Evolutionary conservation across 2,797 vertebrate species (phyloP).

Genomic region (Micromesistius poutassou): DNA sequence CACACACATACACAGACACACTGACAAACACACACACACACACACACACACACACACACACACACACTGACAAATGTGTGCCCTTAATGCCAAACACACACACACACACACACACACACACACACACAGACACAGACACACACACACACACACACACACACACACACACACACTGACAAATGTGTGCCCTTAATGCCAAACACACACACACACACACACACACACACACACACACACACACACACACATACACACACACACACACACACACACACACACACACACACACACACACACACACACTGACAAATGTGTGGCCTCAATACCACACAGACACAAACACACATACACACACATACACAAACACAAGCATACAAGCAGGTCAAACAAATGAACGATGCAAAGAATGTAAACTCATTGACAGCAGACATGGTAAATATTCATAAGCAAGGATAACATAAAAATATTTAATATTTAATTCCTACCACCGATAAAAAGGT

Average conservation of each 20-base stretch:
- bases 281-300: no score
- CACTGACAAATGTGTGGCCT: not conserved
- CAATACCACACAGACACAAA: constrained; percentile 11
- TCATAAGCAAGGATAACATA: constrained; percentile 1
- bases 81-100: constrained; percentile 4
- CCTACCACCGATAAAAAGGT: not conserved
- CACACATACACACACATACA: constrained; percentile 14
- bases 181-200: not conserved
- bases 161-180: not conserved
- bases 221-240: not conserved
- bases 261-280: not conserved
- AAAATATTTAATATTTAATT: not conserved
- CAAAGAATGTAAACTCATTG: not conserved
- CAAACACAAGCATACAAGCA: not conserved
- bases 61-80: constrained; percentile 13
- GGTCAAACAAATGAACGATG: not conserved
- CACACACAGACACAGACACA: not conserved
- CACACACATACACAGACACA: constrained; percentile 10
- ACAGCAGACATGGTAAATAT: not conserved
- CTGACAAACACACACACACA: constrained; percentile 25
- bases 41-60: constrained; percentile 21
- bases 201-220: constrained; percentile 17
- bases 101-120: constrained; percentile 16
- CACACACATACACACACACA: constrained; percentile 5
- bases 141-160: constrained; percentile 9